Base-by-base conservation (phyloP, 2,888 invertebrate genomes). In the Bibio marci region DNA sequence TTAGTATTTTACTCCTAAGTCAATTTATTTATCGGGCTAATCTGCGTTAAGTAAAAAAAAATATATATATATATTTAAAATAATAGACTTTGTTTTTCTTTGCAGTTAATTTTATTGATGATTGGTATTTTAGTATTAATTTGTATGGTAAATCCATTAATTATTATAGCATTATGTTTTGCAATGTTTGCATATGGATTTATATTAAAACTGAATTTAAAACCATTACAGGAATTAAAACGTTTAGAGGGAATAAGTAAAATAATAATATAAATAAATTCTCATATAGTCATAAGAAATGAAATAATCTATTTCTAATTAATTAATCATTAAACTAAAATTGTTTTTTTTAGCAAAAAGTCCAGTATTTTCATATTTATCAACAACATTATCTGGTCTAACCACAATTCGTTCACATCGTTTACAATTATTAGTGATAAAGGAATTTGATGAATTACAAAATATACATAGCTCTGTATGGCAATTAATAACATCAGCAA, bases 281-380 rank as follows among this genome's bases (percentile, higher is more conserved):
- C 62, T 44, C 18, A 27, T 27, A n/a, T n/a, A n/a, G n/a, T n/a
- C n/a, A n/a, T n/a, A n/a, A n/a, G n/a, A n/a, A n/a, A n/a, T n/a
- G n/a, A n/a, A n/a, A n/a, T n/a, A n/a, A n/a, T n/a, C n/a, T n/a
- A n/a, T n/a, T n/a, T n/a, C n/a, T n/a, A n/a, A n/a, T n/a, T n/a
- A n/a, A n/a, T n/a, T n/a, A n/a, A n/a, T n/a, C n/a, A n/a, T n/a
- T n/a, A n/a, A n/a, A n/a, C n/a, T n/a, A n/a, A n/a, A n/a, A 10
- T 12, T 14, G 7, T 30, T 4, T 14, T 13, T 25, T 38, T 13
- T 64, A 41, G 41, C 30, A 8, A 33, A 35, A 17, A 83, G 85
- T 56, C 88, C 90, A 1, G 79, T 88, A 1, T 86, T 86, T 56
- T 80, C 83, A 0, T 85, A 87, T 53, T 71, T 88, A 49, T 75